A percentile compares a stretch with the other conserved stretches of the same genome.
These are phyloP conservation scores for Coelopa frigida DNA, from an alignment of 1,140 invertebrate genomes.

Conservation along the genomic window DNA sequence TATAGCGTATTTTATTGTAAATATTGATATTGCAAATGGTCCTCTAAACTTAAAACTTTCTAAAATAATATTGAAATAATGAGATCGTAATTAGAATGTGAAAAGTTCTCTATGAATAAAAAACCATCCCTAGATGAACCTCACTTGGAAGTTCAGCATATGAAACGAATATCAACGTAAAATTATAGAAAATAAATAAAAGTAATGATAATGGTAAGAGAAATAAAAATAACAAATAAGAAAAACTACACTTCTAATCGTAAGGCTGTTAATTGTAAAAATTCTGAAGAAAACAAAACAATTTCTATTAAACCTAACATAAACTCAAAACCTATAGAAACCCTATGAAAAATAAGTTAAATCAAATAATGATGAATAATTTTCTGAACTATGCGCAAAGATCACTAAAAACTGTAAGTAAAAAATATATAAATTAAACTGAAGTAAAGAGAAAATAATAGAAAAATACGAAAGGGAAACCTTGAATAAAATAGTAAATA, in stretches of 20 bases:
- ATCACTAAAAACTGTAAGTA: slow-evolving; percentile 16
- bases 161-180: no score
- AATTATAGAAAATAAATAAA: not conserved
- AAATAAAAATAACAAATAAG: not conserved
- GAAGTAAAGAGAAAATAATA: slow-evolving; percentile 30
- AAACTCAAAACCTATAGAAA: slow-evolving; percentile 22
- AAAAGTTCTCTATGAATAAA: no score
- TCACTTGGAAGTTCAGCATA: no score
- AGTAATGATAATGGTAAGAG: not conserved
- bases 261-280: slow-evolving; percentile 45
- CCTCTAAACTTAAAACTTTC: no score
- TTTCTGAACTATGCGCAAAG: slow-evolving; percentile 31
- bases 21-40: no score
- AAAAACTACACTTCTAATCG: slow-evolving; percentile 28
- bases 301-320: slow-evolving; percentile 15
- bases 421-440: slow-evolving; percentile 5
- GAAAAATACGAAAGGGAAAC: no score
- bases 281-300: slow-evolving; percentile 15
- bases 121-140: no score
- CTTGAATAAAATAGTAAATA: no score
- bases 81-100: no score
- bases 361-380: slow-evolving; percentile 17
- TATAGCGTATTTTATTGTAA: no score
- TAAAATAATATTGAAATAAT: no score
- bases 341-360: slow-evolving; percentile 15